These are phyloP conservation scores for Heliothis subflexa DNA, from an alignment of 1,140 invertebrate species.

Conservation along the genomic window DNA sequence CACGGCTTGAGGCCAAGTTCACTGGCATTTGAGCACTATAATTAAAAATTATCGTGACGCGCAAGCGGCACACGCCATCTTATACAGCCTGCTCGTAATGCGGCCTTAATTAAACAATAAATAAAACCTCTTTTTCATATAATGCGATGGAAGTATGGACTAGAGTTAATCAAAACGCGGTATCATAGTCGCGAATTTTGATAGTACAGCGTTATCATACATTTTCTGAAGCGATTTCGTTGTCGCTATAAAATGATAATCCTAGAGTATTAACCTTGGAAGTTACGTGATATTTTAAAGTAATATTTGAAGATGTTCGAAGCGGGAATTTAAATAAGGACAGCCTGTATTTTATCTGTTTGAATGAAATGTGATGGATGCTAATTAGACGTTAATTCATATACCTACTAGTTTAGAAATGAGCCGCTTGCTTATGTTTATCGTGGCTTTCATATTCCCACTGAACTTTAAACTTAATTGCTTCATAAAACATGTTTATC, in stretches of 20 bases:
- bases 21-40: conserved; percentile 85
- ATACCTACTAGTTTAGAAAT: neutral
- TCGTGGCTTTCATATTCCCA: conserved; percentile 13
- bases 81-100: conserved; percentile 69
- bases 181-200: conserved; percentile 17
- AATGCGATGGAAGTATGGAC: conserved; percentile 32
- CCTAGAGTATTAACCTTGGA: conserved; percentile 25
- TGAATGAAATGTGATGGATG: neutral
- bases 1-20: conserved; percentile 82
- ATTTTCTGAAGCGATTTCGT: conserved; percentile 9
- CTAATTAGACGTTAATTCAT: conserved; percentile 18
- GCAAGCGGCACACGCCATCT: conserved; percentile 79
- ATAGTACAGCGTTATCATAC: conserved; percentile 17
- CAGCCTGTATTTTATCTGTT: conserved; percentile 4
- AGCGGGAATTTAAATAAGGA: neutral
- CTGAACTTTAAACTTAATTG: conserved; percentile 21
- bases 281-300: neutral
- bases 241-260: conserved; percentile 36
- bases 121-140: conserved; percentile 38
- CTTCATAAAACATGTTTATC: conserved; percentile 14
- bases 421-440: conserved; percentile 13
- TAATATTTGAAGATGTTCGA: neutral
- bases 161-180: neutral
- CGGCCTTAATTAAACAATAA: conserved; percentile 41
- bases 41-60: conserved; percentile 85